Evolutionary conservation across 2,797 vertebrate genomes (phyloP).

Genomic region (Lophura swinhoii): DNA sequence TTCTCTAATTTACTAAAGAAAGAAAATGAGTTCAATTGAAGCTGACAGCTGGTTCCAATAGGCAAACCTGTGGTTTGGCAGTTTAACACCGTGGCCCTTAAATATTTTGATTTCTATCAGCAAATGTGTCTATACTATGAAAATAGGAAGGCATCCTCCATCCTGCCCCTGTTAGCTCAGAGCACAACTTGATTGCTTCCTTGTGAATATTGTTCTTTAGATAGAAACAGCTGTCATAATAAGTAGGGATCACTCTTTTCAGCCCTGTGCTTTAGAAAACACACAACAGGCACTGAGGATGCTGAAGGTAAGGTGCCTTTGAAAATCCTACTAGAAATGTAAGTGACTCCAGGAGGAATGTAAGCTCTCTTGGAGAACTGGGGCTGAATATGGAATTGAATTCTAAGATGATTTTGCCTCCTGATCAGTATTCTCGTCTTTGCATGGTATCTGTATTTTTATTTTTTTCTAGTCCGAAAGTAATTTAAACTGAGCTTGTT

Average conservation of each 20-base stretch:
- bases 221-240: not conserved
- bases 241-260: not conserved
- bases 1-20: not conserved
- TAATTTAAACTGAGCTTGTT: not conserved
- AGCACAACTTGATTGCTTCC: not conserved
- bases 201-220: not conserved
- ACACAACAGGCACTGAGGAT: not conserved
- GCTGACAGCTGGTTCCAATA: not conserved
- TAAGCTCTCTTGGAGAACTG: not conserved
- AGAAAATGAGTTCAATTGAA: not conserved
- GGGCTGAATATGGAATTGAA: not conserved
- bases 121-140: not conserved
- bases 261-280: not conserved
- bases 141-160: not conserved
- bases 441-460: not conserved
- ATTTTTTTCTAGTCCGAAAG: not conserved
- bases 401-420: not conserved
- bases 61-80: not conserved
- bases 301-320: not conserved
- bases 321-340: not conserved
- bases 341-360: not conserved
- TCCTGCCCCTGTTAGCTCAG: not conserved
- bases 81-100: not conserved
- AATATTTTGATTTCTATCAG: not conserved
- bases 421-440: not conserved